phyloP scores from a whole-genome alignment of 92 coral and sea anemone species.

The Palythoa grandis region DNA sequence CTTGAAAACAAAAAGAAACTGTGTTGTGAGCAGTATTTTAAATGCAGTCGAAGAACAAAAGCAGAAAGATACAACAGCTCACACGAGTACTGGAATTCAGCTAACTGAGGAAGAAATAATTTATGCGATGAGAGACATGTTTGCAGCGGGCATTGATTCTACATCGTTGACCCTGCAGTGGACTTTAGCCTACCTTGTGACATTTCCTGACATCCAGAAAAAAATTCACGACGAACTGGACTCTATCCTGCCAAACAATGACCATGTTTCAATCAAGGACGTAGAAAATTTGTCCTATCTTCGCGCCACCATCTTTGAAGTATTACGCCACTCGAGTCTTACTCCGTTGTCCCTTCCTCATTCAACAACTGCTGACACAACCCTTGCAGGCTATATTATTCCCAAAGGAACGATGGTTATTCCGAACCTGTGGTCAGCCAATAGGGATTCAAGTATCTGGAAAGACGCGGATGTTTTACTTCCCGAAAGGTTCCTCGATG shows the following conservation, averaged over 20 bases:
- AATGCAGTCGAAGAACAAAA: slow-evolving; percentile 32
- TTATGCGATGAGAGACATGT: slow-evolving; percentile 52
- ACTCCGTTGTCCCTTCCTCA: slow-evolving; percentile 69
- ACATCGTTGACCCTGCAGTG: slow-evolving; percentile 59
- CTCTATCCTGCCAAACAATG: slow-evolving; percentile 52
- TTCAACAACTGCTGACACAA: slow-evolving; percentile 65
- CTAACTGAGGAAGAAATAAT: slow-evolving; percentile 16
- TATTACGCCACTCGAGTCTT: slow-evolving; percentile 52
- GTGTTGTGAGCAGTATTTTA: slow-evolving; percentile 65
- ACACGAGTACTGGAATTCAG: neutral
- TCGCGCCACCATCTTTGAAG: slow-evolving; percentile 63
- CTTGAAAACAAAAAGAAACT: slow-evolving; percentile 49
- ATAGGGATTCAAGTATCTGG: slow-evolving; percentile 13
- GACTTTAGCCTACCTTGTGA: slow-evolving; percentile 67
- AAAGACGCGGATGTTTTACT: slow-evolving; percentile 25
- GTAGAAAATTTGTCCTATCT: slow-evolving; percentile 55
- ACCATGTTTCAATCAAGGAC: slow-evolving; percentile 61
- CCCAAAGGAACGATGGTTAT: slow-evolving; percentile 64
- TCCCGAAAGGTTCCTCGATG: slow-evolving; percentile 25
- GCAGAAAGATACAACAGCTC: neutral
- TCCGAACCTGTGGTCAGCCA: slow-evolving; percentile 34
- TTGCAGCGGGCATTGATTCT: slow-evolving; percentile 76
- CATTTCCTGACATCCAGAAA: slow-evolving; percentile 64
- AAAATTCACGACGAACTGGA: slow-evolving; percentile 71
- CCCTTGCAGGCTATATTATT: slow-evolving; percentile 61